Percentiles rank a stretch among this genome's conserved stretches.
These are phyloP conservation scores for Drosophila kohkoa DNA, from an alignment of 1,140 invertebrate species.

Conservation along the genomic window DNA sequence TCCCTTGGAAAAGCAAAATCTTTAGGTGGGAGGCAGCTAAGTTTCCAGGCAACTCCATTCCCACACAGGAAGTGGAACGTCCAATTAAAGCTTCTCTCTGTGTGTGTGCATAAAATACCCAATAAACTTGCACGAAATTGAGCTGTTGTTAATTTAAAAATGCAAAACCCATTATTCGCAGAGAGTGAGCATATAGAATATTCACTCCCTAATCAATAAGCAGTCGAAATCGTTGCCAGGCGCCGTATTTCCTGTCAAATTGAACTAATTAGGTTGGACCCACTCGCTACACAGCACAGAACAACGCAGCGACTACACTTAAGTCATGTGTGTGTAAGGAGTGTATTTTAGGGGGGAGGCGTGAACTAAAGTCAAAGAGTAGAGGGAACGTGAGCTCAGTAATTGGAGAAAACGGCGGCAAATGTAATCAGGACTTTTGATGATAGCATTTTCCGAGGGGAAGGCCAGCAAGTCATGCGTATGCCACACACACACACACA, in stretches of 20 bases:
- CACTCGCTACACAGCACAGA: constrained; percentile 5
- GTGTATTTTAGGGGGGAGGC: background rate
- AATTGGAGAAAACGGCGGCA: constrained; percentile 63
- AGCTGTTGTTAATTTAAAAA: constrained; percentile 5
- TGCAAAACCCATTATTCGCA: constrained; percentile 2
- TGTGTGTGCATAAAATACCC: constrained; percentile 11
- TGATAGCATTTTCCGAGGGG: constrained; percentile 50
- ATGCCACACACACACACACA: background rate
- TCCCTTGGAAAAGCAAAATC: constrained; percentile 41
- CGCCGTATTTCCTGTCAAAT: constrained; percentile 29
- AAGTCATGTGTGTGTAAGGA: background rate
- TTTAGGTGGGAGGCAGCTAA: constrained; percentile 9
- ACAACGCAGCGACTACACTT: constrained; percentile 2
- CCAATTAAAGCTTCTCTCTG: constrained; percentile 7
- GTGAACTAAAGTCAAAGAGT: constrained; percentile 39
- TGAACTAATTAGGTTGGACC: constrained; percentile 48
- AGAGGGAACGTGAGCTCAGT: constrained; percentile 51
- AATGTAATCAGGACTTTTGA: constrained; percentile 73
- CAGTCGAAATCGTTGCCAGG: constrained; percentile 26
- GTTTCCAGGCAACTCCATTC: constrained; percentile 30
- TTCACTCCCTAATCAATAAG: constrained; percentile 19
- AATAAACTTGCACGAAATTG: constrained; percentile 8
- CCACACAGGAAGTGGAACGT: background rate
- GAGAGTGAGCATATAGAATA: background rate
- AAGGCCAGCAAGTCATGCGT: constrained; percentile 47